phyloP scores from a whole-genome alignment of 2,113 vertebrate species.

The Maylandia zebra region DNA sequence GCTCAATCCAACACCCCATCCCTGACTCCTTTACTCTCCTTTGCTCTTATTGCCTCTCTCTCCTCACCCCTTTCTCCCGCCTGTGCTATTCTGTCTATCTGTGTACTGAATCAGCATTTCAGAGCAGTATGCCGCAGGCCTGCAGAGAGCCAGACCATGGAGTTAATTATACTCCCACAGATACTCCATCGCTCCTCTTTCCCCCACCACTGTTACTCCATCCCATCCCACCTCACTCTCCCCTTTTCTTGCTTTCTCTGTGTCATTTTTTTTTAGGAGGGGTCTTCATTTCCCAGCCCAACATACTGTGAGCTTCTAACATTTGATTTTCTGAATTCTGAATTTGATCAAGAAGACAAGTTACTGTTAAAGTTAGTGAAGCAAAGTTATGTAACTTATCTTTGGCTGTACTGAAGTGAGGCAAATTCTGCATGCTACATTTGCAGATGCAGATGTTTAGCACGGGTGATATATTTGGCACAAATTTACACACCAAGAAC shows the following conservation, averaged over 20 bases:
- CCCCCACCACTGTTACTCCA: not conserved
- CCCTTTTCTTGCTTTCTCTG: not conserved
- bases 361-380: not conserved
- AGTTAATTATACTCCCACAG: slow-evolving; percentile 61
- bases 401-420: not conserved
- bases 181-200: slow-evolving; percentile 9
- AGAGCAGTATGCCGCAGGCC: slow-evolving; percentile 59
- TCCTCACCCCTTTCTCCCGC: slow-evolving; percentile 6
- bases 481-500: not conserved
- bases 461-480: not conserved
- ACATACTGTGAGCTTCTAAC: not conserved
- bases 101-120: slow-evolving; percentile 68
- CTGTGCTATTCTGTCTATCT: slow-evolving; percentile 30
- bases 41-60: slow-evolving; percentile 6
- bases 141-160: slow-evolving; percentile 55
- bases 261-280: not conserved
- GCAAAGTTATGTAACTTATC: not conserved
- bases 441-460: not conserved
- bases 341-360: not conserved
- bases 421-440: not conserved
- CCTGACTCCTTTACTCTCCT: not conserved
- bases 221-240: not conserved
- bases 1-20: not conserved
- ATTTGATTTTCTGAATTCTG: not conserved
- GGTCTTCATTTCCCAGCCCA: not conserved